These are phyloP conservation scores for Chaetura pelagica DNA, from an alignment of 2,113 vertebrate species.

Conservation along the genomic window DNA sequence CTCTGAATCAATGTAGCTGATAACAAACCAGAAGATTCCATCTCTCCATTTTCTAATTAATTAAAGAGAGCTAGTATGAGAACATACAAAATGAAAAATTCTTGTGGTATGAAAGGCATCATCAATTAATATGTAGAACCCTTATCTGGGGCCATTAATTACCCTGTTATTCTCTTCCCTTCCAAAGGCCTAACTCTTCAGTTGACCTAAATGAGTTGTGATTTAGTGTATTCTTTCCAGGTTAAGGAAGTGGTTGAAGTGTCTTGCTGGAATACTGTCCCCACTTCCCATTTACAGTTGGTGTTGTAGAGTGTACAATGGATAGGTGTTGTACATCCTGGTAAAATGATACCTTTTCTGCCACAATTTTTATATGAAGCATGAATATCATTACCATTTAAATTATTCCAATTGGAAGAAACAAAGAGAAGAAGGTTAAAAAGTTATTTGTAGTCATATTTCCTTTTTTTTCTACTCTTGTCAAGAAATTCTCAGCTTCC, in stretches of 20 bases:
- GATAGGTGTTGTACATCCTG: background rate
- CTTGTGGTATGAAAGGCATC: background rate
- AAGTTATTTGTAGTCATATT: background rate
- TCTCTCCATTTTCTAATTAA: constrained; percentile 33
- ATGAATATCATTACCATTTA: background rate
- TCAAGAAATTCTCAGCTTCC: background rate
- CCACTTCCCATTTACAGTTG: background rate
- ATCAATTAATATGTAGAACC: constrained; percentile 11
- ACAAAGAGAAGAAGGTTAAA: background rate
- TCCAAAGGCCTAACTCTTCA: background rate
- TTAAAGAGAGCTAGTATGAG: background rate
- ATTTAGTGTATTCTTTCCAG: background rate
- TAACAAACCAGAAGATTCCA: constrained; percentile 4
- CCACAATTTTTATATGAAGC: rapidly evolving
- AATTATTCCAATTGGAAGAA: background rate
- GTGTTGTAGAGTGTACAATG: background rate
- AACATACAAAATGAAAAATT: constrained; percentile 40
- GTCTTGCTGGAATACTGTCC: background rate
- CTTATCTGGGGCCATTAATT: constrained; percentile 25
- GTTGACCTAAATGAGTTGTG: background rate
- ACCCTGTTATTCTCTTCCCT: background rate
- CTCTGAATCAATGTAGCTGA: background rate
- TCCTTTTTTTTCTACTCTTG: background rate
- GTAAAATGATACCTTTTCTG: background rate
- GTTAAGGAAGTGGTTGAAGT: background rate